These are phyloP conservation scores for Sylvia atricapilla DNA, from an alignment of 2,113 vertebrate genomes.

Conservation along the genomic window DNA sequence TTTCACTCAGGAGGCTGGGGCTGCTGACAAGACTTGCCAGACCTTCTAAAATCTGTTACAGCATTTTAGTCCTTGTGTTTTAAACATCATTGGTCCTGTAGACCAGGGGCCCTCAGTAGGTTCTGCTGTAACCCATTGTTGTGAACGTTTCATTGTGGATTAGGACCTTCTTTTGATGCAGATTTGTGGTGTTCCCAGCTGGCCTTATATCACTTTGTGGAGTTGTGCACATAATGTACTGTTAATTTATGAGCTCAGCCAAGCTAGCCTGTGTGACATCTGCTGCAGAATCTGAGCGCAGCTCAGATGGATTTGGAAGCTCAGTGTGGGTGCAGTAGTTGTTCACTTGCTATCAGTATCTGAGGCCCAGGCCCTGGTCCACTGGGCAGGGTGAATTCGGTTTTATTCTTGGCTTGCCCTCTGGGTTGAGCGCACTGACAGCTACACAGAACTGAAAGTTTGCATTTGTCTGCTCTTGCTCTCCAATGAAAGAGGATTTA, in stretches of 20 bases:
- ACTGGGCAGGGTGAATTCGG: neutral
- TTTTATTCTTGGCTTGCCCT: neutral
- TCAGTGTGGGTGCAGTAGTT: neutral
- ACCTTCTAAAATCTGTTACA: neutral
- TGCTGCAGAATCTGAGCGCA: neutral
- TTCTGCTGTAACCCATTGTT: neutral
- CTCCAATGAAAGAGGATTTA: neutral
- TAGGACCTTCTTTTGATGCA: neutral
- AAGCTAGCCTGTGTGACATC: neutral
- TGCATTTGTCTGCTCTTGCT: neutral
- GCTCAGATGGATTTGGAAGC: neutral
- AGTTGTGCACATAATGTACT: neutral
- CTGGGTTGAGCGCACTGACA: neutral
- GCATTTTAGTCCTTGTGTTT: neutral
- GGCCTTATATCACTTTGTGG: neutral
- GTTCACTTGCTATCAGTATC: neutral
- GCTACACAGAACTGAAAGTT: neutral
- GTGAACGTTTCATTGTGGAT: neutral
- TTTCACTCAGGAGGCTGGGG: neutral
- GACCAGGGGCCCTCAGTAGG: neutral
- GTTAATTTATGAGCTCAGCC: neutral
- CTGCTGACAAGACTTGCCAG: neutral
- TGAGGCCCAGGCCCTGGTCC: neutral
- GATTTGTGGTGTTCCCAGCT: neutral
- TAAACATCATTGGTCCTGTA: neutral